Evolutionary conservation across 2,113 vertebrate species (phyloP).

Genomic region (Xenopus borealis): DNA sequence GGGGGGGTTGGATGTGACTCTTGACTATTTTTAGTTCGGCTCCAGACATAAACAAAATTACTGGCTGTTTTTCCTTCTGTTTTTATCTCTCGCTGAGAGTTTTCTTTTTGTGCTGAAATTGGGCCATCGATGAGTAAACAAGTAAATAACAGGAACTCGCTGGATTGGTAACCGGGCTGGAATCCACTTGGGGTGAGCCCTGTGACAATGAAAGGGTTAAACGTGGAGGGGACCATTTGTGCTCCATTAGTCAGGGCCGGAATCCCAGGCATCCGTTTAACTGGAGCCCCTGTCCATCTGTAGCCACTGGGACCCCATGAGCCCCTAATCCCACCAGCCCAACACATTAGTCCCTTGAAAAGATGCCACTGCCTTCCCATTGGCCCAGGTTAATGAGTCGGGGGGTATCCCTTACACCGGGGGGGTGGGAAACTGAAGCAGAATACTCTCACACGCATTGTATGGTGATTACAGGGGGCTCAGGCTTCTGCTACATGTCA

Average conservation of each 20-base stretch:
- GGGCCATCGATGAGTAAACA: too few relatives aligned
- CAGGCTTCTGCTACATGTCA: neutral
- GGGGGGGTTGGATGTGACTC: too few relatives aligned
- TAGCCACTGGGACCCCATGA: conserved; percentile 30
- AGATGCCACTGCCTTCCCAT: conserved; percentile 41
- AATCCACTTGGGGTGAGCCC: too few relatives aligned
- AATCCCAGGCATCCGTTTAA: conserved; percentile 50
- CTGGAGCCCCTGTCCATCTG: conserved; percentile 53
- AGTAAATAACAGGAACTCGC: too few relatives aligned
- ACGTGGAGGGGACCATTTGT: conserved; percentile 8
- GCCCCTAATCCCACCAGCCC: conserved; percentile 40
- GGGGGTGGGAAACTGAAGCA: neutral
- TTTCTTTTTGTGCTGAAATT: too few relatives aligned
- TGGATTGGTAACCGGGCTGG: too few relatives aligned
- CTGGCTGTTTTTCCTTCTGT: neutral
- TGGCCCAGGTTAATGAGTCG: conserved; percentile 45
- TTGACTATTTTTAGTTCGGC: neutral
- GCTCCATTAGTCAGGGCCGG: conserved; percentile 58
- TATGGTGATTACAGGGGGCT: neutral
- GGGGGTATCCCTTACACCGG: neutral
- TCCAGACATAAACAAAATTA: neutral
- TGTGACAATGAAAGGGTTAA: neutral
- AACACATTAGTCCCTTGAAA: conserved; percentile 49
- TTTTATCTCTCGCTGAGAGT: too few relatives aligned
- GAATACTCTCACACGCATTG: neutral